Evolutionary conservation across 1,140 invertebrate species (phyloP).

Genomic region (Drosophila parabipectinata): DNA sequence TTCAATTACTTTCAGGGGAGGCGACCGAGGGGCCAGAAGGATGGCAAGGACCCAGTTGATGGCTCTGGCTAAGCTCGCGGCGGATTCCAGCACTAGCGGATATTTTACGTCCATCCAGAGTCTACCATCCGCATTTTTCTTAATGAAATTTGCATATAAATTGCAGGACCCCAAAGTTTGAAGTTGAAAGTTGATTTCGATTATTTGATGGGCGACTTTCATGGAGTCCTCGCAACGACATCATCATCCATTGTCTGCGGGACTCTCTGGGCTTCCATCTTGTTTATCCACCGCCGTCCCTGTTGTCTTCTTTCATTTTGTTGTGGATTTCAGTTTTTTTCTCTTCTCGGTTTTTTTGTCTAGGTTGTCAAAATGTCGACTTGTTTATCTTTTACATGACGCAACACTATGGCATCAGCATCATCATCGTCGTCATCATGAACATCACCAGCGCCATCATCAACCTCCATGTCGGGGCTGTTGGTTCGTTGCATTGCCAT

Average conservation of each 20-base stretch:
- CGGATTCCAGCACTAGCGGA: constrained; percentile 22
- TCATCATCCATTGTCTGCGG: constrained; percentile 36
- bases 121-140: constrained; percentile 54
- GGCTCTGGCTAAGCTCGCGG: constrained; percentile 17
- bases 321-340: not conserved
- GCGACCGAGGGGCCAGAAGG: not conserved
- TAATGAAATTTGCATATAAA: constrained; percentile 82
- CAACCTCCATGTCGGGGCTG: constrained; percentile 18
- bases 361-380: constrained; percentile 77
- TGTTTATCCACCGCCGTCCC: constrained; percentile 21
- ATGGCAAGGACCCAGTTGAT: not conserved
- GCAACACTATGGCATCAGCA: constrained; percentile 43
- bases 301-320: constrained; percentile 26
- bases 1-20: constrained; percentile 64
- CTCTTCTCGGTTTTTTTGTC: constrained; percentile 19
- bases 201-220: constrained; percentile 74
- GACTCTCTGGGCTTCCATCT: not conserved
- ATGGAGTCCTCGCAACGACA: constrained; percentile 42
- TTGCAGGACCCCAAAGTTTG: constrained; percentile 64
- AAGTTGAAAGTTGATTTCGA: constrained; percentile 78
- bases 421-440: constrained; percentile 18
- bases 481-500: constrained; percentile 40
- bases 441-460: constrained; percentile 3
- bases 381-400: constrained; percentile 74
- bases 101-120: constrained; percentile 1